Percentiles rank a stretch among this genome's conserved stretches.
Evolutionary conservation across 2,113 vertebrate species (phyloP).

Genomic region (Nibea albiflora): DNA sequence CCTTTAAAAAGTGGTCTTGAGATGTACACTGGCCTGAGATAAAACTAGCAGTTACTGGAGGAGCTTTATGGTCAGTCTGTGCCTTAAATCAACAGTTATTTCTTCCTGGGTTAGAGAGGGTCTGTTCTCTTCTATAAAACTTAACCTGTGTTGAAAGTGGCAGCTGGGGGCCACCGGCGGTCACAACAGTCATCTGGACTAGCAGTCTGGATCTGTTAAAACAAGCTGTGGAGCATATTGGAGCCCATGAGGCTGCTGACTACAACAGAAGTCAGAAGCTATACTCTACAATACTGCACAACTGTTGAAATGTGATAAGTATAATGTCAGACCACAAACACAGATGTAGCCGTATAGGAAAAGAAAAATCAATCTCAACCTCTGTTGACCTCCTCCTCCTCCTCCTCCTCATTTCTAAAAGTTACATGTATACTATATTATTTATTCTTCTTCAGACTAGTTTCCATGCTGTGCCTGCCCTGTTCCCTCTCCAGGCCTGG

Average conservation of each 20-base stretch:
- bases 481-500: constrained; percentile 38
- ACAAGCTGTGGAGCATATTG: constrained; percentile 14
- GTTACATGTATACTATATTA: constrained; percentile 28
- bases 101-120: not conserved
- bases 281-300: not conserved
- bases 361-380: constrained; percentile 33
- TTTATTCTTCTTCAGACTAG: constrained; percentile 29
- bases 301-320: not conserved
- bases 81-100: constrained; percentile 5
- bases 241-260: not conserved
- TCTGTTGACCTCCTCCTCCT: constrained; percentile 43
- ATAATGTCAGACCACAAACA: constrained; percentile 21
- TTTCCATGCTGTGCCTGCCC: constrained; percentile 21
- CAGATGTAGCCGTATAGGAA: constrained; percentile 1
- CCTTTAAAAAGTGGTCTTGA: too few relatives aligned
- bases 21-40: not conserved
- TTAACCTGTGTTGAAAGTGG: constrained; percentile 3
- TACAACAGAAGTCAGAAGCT: constrained; percentile 7
- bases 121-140: constrained; percentile 11
- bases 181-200: constrained; percentile 20
- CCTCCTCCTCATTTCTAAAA: constrained; percentile 60
- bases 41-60: not conserved
- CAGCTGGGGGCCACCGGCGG: constrained; percentile 24
- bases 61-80: not conserved
- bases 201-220: constrained; percentile 24